Percentiles rank a stretch among this genome's conserved stretches.
phyloP scores from a whole-genome alignment of 2,888 invertebrate genomes.

The Mamestra brassicae region DNA sequence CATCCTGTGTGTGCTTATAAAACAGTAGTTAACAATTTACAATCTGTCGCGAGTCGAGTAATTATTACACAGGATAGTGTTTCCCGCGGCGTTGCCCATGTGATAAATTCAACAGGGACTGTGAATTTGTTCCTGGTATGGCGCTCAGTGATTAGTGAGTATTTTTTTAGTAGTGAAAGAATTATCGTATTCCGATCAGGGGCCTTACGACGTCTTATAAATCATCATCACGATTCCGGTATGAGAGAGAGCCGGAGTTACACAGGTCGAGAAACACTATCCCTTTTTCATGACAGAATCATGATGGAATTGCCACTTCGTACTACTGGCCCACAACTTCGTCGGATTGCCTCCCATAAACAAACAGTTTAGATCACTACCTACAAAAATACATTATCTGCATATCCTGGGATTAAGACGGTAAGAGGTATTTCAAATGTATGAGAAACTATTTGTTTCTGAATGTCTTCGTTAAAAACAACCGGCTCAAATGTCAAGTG shows the following conservation, averaged over 20 bases:
- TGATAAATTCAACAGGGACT: not conserved
- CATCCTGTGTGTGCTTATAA: not conserved
- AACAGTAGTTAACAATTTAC: not conserved
- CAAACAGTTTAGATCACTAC: not conserved
- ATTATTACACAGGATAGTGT: too few species aligned
- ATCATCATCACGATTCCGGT: too few species aligned
- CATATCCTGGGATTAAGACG: not conserved
- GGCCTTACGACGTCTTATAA: too few species aligned
- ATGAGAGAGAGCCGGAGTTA: too few species aligned
- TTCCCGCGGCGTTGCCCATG: too few species aligned
- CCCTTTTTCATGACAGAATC: too few species aligned
- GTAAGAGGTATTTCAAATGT: not conserved
- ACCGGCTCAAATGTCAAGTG: slow-evolving; percentile 31
- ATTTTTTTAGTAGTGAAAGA: not conserved
- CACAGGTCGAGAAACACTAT: too few species aligned
- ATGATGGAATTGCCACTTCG: too few species aligned
- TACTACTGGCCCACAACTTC: not conserved
- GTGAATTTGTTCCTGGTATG: not conserved
- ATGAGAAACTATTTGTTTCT: slow-evolving; percentile 12
- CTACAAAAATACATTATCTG: not conserved
- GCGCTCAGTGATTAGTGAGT: not conserved
- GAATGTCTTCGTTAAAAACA: slow-evolving; percentile 10
- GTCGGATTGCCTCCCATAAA: not conserved
- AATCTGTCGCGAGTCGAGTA: not conserved
- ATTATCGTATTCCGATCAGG: not conserved